phyloP scores from a whole-genome alignment of 1,140 invertebrate genomes.

The Coelopa frigida region DNA sequence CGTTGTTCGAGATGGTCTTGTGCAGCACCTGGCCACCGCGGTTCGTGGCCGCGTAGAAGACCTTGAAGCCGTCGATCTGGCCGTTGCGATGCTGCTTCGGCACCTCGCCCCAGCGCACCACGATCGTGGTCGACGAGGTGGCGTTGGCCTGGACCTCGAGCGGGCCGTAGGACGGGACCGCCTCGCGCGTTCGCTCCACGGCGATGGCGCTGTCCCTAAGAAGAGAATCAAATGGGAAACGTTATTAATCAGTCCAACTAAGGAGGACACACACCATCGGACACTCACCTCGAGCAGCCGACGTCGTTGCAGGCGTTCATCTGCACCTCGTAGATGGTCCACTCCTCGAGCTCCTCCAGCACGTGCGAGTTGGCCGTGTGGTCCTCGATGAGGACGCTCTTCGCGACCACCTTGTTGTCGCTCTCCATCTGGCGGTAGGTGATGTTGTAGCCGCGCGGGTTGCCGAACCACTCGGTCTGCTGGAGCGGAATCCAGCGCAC shows the following conservation, averaged over 20 bases:
- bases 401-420: slow-evolving; percentile 44
- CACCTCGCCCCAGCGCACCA: slow-evolving; percentile 91
- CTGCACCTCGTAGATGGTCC: slow-evolving; percentile 80
- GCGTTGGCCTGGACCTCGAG: slow-evolving; percentile 77
- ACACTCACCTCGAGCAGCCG: slow-evolving; percentile 58
- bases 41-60: slow-evolving; percentile 64
- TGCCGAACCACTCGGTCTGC: slow-evolving; percentile 93
- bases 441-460: slow-evolving; percentile 91
- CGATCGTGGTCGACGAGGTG: slow-evolving; percentile 89
- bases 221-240: too few species aligned
- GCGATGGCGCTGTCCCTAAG: slow-evolving; percentile 63
- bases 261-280: too few species aligned
- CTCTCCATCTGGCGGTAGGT: slow-evolving; percentile 64
- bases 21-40: slow-evolving; percentile 54
- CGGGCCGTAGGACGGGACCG: slow-evolving; percentile 85
- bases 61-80: slow-evolving; percentile 92
- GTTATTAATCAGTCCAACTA: too few species aligned
- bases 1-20: slow-evolving; percentile 80
- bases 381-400: slow-evolving; percentile 60
- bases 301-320: slow-evolving; percentile 94
- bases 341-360: slow-evolving; percentile 79
- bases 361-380: slow-evolving; percentile 85
- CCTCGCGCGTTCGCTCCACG: slow-evolving; percentile 83
- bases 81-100: slow-evolving; percentile 84
- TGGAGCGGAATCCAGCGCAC: slow-evolving; percentile 94